A percentile compares a stretch with the other conserved stretches of the same genome.
These are phyloP conservation scores for Leucosticte australis DNA, from an alignment of 2,113 vertebrate species.

Conservation along the genomic window DNA sequence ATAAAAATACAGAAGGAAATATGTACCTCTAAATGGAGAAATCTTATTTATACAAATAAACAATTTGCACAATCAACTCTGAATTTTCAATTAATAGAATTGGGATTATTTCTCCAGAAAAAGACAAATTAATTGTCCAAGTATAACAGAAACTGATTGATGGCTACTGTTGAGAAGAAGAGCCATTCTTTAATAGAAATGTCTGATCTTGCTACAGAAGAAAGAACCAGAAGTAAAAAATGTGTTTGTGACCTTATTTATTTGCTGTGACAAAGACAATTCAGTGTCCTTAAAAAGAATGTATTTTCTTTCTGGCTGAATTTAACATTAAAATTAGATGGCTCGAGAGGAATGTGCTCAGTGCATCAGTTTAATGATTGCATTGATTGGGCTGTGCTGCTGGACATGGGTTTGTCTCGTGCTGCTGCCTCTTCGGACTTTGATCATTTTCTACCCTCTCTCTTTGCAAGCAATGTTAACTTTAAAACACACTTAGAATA, in stretches of 20 bases:
- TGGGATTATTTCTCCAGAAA: neutral
- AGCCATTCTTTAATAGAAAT: neutral
- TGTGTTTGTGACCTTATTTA: neutral
- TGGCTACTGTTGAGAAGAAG: neutral
- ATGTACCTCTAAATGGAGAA: neutral
- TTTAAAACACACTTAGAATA: neutral
- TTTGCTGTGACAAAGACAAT: constrained; percentile 25
- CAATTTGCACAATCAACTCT: neutral
- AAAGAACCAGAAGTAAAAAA: neutral
- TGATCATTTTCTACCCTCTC: neutral
- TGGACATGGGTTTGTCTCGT: neutral
- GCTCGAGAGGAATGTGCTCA: neutral
- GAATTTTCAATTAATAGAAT: neutral
- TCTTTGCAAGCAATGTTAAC: neutral
- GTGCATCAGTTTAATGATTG: neutral
- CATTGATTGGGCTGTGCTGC: neutral
- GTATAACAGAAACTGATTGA: neutral
- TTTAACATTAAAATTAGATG: neutral
- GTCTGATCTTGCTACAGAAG: neutral
- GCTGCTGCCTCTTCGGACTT: neutral
- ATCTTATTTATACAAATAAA: neutral
- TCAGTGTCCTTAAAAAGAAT: neutral
- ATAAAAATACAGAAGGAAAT: neutral
- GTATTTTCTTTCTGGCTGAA: neutral
- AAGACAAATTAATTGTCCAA: neutral